These are phyloP conservation scores for Chanos chanos DNA, from an alignment of 2,797 vertebrate species.

Conservation along the genomic window DNA sequence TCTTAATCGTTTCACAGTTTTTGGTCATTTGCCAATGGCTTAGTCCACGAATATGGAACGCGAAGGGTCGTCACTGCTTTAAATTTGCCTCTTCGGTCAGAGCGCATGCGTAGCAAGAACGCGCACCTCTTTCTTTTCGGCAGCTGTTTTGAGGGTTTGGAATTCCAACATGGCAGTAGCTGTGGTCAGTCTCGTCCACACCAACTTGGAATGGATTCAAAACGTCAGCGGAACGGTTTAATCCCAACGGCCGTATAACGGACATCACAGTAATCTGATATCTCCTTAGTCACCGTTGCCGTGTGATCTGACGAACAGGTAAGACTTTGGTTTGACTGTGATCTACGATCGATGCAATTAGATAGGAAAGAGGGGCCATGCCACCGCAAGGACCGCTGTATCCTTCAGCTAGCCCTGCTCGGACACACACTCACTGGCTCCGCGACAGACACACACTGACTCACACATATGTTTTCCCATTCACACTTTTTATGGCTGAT, in stretches of 20 bases:
- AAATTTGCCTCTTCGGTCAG: slow-evolving; percentile 39
- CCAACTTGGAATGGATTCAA: slow-evolving; percentile 91
- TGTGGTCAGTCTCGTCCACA: slow-evolving; percentile 88
- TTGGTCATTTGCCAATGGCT: too few relatives aligned
- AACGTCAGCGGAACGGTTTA: slow-evolving; percentile 82
- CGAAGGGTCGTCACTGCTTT: slow-evolving; percentile 25
- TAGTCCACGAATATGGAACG: too few relatives aligned
- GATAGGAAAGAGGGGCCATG: slow-evolving; percentile 32
- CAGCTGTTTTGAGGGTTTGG: slow-evolving; percentile 93
- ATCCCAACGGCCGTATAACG: slow-evolving; percentile 76
- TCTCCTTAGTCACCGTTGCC: slow-evolving; percentile 75
- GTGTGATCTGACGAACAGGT: slow-evolving; percentile 81
- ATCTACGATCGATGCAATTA: slow-evolving; percentile 34
- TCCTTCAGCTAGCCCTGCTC: slow-evolving; percentile 20
- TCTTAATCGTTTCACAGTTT: too few relatives aligned
- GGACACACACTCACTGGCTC: slow-evolving; percentile 35
- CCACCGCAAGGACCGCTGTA: slow-evolving; percentile 40
- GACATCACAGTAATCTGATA: slow-evolving; percentile 76
- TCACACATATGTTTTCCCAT: neutral
- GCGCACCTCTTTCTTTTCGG: slow-evolving; percentile 85
- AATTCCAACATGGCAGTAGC: slow-evolving; percentile 99
- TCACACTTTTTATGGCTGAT: too few relatives aligned
- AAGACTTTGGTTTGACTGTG: slow-evolving; percentile 64
- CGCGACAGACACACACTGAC: neutral
- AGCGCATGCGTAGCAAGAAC: slow-evolving; percentile 85